These are phyloP conservation scores for Synodontis membranacea DNA, from an alignment of 2,113 vertebrate species.

Conservation along the genomic window DNA sequence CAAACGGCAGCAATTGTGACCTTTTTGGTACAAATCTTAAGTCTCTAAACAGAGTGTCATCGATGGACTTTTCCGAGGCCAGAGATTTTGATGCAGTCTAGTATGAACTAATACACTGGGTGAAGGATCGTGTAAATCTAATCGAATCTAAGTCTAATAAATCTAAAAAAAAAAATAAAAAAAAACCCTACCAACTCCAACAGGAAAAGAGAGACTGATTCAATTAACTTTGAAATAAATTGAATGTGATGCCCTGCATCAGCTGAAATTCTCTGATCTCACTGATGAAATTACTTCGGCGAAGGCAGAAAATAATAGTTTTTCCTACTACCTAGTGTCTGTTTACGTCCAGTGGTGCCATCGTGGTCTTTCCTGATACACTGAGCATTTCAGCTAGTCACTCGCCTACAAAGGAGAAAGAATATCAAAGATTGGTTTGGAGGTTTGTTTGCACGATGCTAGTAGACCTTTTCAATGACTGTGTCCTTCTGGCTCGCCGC, in stretches of 20 bases:
- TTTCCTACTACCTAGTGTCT: background rate
- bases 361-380: background rate
- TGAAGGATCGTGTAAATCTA: background rate
- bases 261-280: conserved; percentile 19
- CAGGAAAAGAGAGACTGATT: background rate
- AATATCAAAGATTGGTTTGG: background rate
- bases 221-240: conserved; percentile 21
- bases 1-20: background rate
- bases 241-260: conserved; percentile 12
- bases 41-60: background rate
- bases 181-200: background rate
- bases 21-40: background rate
- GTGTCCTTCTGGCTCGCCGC: background rate
- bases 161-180: background rate
- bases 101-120: background rate
- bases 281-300: conserved; percentile 4
- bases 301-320: conserved; percentile 3
- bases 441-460: background rate
- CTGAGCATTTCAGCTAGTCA: conserved; percentile 4
- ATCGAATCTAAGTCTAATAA: background rate
- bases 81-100: background rate
- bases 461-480: background rate
- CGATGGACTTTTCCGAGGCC: background rate
- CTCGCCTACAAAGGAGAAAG: background rate
- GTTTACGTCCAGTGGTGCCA: background rate